A percentile compares a stretch with the other conserved stretches of the same genome.
Evolutionary conservation across 2,888 invertebrate species (phyloP).

Genomic region (Meghimatium bilineatum): DNA sequence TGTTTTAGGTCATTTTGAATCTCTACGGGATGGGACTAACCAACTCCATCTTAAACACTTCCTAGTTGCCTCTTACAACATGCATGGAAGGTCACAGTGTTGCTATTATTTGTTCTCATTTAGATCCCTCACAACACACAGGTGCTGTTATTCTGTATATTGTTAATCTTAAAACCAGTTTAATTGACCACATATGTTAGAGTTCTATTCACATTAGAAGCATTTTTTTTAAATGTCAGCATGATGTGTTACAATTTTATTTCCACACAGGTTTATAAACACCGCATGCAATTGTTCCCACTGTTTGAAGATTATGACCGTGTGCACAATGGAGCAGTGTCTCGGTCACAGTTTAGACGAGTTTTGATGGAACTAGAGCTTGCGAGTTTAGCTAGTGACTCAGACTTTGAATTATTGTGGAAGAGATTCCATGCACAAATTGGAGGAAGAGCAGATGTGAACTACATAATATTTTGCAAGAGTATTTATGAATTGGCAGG

Average conservation of each 20-base stretch:
- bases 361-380: conserved; percentile 75
- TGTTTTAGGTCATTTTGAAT: too few species aligned
- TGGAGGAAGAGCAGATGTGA: conserved; percentile 72
- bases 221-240: too few species aligned
- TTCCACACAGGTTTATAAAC: conserved; percentile 71
- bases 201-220: too few species aligned
- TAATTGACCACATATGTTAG: background rate
- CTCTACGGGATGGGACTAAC: too few species aligned
- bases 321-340: conserved; percentile 76
- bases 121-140: too few species aligned
- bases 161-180: background rate
- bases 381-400: conserved; percentile 71
- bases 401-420: conserved; percentile 72
- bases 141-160: background rate
- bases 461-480: conserved; percentile 75
- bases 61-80: too few species aligned
- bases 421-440: conserved; percentile 74
- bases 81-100: too few species aligned
- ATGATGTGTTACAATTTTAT: background rate
- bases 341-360: conserved; percentile 75
- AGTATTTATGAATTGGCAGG: conserved; percentile 70
- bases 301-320: conserved; percentile 77
- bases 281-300: conserved; percentile 76
- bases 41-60: too few species aligned
- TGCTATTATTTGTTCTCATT: too few species aligned